Percentiles rank a stretch among this genome's conserved stretches.
These are phyloP conservation scores for Malthinus seriepunctatus DNA, from an alignment of 2,888 invertebrate genomes.

Conservation along the genomic window DNA sequence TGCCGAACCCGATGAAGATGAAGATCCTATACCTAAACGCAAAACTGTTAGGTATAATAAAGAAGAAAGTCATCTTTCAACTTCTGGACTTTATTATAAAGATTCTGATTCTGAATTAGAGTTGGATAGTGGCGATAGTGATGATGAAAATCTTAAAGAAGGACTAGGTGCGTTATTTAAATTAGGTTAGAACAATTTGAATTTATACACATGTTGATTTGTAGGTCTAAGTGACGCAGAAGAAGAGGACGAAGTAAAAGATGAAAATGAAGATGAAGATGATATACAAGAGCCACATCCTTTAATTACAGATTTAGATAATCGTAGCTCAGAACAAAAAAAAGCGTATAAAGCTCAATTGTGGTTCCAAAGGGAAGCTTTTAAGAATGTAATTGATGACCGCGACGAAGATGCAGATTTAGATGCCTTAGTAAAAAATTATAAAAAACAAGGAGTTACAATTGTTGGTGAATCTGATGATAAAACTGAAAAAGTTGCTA, in stretches of 20 bases:
- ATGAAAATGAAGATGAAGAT: constrained; percentile 10
- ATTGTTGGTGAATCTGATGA: constrained; percentile 55
- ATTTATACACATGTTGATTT: not conserved
- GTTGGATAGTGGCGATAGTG: constrained; percentile 62
- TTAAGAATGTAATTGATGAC: constrained; percentile 78
- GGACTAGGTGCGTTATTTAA: constrained; percentile 56
- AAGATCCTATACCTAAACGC: constrained; percentile 60
- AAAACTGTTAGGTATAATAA: constrained; percentile 68
- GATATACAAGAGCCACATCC: constrained; percentile 61
- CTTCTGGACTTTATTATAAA: constrained; percentile 70
- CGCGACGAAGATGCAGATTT: constrained; percentile 88
- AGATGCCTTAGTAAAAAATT: constrained; percentile 74
- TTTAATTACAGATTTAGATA: constrained; percentile 78
- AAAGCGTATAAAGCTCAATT: constrained; percentile 78
- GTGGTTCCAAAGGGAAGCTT: constrained; percentile 86
- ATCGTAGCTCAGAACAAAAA: constrained; percentile 72
- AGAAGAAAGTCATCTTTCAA: constrained; percentile 68
- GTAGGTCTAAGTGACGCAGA: constrained; percentile 50
- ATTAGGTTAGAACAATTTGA: not conserved
- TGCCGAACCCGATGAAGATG: constrained; percentile 67
- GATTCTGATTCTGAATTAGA: constrained; percentile 68
- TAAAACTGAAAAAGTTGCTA: constrained; percentile 33
- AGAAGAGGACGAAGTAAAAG: constrained; percentile 29
- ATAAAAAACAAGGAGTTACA: constrained; percentile 69
- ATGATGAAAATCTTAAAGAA: constrained; percentile 58